Percentiles rank a stretch among this genome's conserved stretches.
These are phyloP conservation scores for Limnephilus rhombicus DNA, from an alignment of 2,888 invertebrate genomes.

Conservation along the genomic window DNA sequence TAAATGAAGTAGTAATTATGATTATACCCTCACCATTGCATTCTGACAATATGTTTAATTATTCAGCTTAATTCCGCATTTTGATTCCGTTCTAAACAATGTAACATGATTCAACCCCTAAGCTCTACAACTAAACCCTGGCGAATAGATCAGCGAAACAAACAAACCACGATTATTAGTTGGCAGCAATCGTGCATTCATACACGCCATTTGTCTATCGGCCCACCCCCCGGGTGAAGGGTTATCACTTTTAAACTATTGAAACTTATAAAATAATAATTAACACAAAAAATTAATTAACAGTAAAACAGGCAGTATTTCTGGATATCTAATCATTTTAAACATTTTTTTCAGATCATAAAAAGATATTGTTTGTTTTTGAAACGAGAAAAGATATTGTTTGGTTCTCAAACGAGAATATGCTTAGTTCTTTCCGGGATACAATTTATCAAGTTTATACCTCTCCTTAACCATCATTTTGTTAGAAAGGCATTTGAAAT, in stretches of 20 bases:
- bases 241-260: background rate
- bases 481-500: too few species aligned
- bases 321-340: too few species aligned
- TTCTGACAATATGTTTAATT: background rate
- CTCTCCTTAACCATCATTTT: too few species aligned
- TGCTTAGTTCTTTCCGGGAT: too few species aligned
- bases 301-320: too few species aligned
- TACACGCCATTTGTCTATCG: conserved; percentile 45
- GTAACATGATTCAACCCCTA: background rate
- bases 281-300: too few species aligned
- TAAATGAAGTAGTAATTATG: background rate
- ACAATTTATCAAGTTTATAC: too few species aligned
- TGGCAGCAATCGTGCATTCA: conserved; percentile 3
- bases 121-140: background rate
- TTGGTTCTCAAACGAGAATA: too few species aligned
- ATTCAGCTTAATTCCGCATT: background rate
- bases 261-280: too few species aligned
- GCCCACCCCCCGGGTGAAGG: background rate
- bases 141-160: conserved; percentile 18
- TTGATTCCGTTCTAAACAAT: background rate
- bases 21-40: background rate
- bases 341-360: too few species aligned
- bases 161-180: conserved; percentile 42
- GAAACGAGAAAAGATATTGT: too few species aligned
- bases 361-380: too few species aligned